Evolutionary conservation across 23 tunicate genomes (phyloP).

Genomic region (Halocynthia aurantium): DNA sequence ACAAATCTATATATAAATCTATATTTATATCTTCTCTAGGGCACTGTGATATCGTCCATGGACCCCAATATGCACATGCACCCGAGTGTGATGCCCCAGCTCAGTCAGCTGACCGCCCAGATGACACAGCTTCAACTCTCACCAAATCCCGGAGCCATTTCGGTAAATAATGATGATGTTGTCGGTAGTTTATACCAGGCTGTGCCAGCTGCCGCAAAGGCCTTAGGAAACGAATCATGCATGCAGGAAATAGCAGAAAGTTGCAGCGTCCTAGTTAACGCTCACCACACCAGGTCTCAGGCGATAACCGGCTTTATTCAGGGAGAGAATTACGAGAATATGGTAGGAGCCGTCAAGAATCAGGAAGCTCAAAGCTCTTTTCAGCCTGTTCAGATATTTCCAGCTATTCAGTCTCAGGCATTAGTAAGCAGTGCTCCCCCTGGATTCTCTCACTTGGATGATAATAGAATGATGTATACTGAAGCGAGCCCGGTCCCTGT

Average conservation of each 20-base stretch:
- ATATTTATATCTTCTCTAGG: slow-evolving; percentile 14
- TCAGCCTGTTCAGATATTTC: too few relatives aligned
- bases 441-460: neutral
- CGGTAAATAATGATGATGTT: slow-evolving; percentile 41
- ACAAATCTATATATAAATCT: neutral
- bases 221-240: neutral
- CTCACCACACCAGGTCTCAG: too few relatives aligned
- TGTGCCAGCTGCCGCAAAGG: neutral
- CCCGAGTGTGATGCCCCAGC: slow-evolving; percentile 63
- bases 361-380: too few relatives aligned
- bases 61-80: slow-evolving; percentile 68
- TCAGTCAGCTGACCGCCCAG: slow-evolving; percentile 54
- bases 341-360: too few relatives aligned
- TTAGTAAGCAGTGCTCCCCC: too few relatives aligned
- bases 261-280: too few relatives aligned
- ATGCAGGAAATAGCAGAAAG: too few relatives aligned
- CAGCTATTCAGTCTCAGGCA: too few relatives aligned
- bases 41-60: slow-evolving; percentile 51
- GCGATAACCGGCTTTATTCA: too few relatives aligned
- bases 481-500: too few relatives aligned
- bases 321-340: too few relatives aligned
- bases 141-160: slow-evolving; percentile 38
- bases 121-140: slow-evolving; percentile 79
- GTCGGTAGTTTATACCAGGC: neutral
- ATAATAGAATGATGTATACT: too few relatives aligned